Percentiles rank a stretch among this genome's conserved stretches.
These are phyloP conservation scores for Apteryx owenii DNA, from an alignment of 2,113 vertebrate species.

Conservation along the genomic window DNA sequence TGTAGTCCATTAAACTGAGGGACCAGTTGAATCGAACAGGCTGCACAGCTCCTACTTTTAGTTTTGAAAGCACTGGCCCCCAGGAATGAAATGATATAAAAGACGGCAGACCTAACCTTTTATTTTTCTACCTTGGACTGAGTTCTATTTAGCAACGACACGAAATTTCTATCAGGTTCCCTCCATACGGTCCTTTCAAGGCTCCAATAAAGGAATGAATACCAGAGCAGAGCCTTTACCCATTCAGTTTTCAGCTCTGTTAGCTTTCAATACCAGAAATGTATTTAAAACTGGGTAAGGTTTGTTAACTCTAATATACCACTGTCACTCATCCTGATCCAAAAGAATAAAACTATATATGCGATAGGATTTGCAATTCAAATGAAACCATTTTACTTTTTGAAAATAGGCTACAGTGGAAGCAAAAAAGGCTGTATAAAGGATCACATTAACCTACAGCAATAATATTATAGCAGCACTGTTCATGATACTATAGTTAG, in stretches of 20 bases:
- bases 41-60: constrained; percentile 23
- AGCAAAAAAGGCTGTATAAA: constrained; percentile 37
- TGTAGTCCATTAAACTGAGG: constrained; percentile 63
- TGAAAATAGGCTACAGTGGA: constrained; percentile 66
- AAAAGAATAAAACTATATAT: constrained; percentile 75
- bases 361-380: constrained; percentile 82
- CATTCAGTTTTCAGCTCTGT: constrained; percentile 83
- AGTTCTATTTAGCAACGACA: constrained; percentile 67
- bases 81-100: constrained; percentile 60
- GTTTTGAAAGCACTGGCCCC: constrained; percentile 68
- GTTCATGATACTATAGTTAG: constrained; percentile 56
- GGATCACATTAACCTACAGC: constrained; percentile 68
- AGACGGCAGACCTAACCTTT: constrained; percentile 62
- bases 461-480: constrained; percentile 63
- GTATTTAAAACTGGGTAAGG: constrained; percentile 77
- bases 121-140: constrained; percentile 75
- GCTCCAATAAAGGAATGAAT: constrained; percentile 78
- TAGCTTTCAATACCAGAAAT: constrained; percentile 81
- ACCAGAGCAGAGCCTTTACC: constrained; percentile 67
- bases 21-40: constrained; percentile 57
- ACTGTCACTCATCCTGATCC: constrained; percentile 75
- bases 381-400: constrained; percentile 72
- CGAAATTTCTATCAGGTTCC: constrained; percentile 75
- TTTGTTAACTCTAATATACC: constrained; percentile 78
- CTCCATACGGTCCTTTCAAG: constrained; percentile 74